A percentile compares a stretch with the other conserved stretches of the same genome.
phyloP scores from a whole-genome alignment of 2,888 invertebrate genomes.

The Malthinus flaveolus region DNA sequence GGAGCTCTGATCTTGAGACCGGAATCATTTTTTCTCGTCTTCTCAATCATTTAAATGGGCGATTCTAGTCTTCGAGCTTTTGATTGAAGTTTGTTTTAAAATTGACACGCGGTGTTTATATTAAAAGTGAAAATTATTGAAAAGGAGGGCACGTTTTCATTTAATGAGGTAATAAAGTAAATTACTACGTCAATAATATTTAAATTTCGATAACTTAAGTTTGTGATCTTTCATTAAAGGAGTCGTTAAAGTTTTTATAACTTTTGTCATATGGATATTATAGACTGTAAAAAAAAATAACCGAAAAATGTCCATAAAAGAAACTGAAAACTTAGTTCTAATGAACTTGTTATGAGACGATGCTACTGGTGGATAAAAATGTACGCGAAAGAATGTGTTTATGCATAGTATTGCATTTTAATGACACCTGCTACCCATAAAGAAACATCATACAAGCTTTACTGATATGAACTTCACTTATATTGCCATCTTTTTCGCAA shows the following conservation, averaged over 20 bases:
- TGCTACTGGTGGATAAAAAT: constrained; percentile 29
- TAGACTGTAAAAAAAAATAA: background rate
- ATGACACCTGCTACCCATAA: constrained; percentile 44
- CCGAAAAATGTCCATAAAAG: constrained; percentile 17
- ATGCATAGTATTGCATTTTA: constrained; percentile 40
- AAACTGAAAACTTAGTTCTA: constrained; percentile 28
- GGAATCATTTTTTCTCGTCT: too few species aligned
- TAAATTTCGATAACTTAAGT: too few species aligned
- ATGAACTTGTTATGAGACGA: constrained; percentile 23
- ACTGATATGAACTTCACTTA: constrained; percentile 42
- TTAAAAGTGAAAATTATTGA: background rate
- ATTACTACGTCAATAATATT: background rate
- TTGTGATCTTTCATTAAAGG: background rate
- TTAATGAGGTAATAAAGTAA: constrained; percentile 3
- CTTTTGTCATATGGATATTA: constrained; percentile 10
- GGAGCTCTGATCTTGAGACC: too few species aligned
- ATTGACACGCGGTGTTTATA: too few species aligned
- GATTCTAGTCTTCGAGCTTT: too few species aligned
- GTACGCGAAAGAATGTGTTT: constrained; percentile 38
- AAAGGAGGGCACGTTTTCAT: background rate
- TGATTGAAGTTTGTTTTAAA: too few species aligned
- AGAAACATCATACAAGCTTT: constrained; percentile 44
- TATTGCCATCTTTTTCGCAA: constrained; percentile 40
- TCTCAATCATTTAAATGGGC: too few species aligned
- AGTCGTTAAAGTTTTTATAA: constrained; percentile 11